Percentiles rank a stretch among this genome's conserved stretches.
Conservation (phyloP, 2,888 invertebrate genomes). For the Panzeria rudis region DNA sequence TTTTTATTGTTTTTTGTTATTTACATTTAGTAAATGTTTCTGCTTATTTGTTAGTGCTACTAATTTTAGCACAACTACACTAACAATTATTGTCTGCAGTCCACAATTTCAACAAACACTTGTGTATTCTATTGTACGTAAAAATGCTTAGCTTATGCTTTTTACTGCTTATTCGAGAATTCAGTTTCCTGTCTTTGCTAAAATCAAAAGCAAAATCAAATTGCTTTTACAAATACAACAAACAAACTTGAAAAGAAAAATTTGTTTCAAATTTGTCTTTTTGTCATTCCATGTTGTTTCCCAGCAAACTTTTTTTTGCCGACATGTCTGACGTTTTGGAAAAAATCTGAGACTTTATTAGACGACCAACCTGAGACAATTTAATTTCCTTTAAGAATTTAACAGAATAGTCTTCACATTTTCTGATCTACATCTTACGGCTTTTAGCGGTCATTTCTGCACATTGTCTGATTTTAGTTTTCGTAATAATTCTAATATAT, state of each 20-base stretch:
- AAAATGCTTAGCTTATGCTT: not conserved
- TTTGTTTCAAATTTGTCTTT: slow-evolving; percentile 20
- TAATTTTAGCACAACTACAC: slow-evolving; percentile 17
- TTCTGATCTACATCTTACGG: no score
- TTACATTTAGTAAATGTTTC: not conserved
- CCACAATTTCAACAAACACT: slow-evolving; percentile 48
- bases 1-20: not conserved
- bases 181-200: slow-evolving; percentile 65
- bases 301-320: slow-evolving; percentile 24
- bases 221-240: slow-evolving; percentile 54
- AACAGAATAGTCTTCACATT: no score
- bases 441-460: no score
- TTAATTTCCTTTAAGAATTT: no score
- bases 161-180: slow-evolving; percentile 1
- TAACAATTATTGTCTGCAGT: slow-evolving; percentile 43
- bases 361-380: no score
- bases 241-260: not conserved
- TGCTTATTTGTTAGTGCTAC: not conserved
- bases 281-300: slow-evolving; percentile 13
- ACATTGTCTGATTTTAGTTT: no score
- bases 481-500: no score
- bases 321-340: no score
- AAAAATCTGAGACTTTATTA: no score
- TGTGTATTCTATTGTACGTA: slow-evolving; percentile 51
- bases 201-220: slow-evolving; percentile 25